Percentiles rank a stretch among this genome's conserved stretches.
These are phyloP conservation scores for Mus spicilegus DNA, from an alignment of 2,113 vertebrate species.

Conservation along the genomic window DNA sequence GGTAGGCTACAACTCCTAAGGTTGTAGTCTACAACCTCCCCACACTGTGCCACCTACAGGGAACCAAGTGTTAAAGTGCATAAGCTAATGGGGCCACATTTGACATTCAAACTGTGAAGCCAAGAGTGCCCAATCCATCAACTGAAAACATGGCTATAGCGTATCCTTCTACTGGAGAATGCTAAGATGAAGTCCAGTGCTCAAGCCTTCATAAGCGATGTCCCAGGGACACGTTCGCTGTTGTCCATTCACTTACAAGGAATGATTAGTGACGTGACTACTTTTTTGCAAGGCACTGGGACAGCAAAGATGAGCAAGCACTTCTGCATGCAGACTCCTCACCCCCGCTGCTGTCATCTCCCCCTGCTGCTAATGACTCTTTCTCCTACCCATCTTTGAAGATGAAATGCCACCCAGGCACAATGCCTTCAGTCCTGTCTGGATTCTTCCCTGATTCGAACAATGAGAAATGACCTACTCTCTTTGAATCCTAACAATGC, in stretches of 20 bases:
- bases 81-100: neutral
- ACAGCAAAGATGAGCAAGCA: neutral
- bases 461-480: conserved; percentile 20
- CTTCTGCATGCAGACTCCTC: neutral
- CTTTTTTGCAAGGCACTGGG: neutral
- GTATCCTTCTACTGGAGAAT: neutral
- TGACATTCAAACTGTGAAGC: neutral
- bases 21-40: neutral
- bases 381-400: neutral
- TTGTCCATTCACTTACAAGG: neutral
- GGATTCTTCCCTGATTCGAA: neutral
- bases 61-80: neutral
- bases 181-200: neutral
- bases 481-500: neutral
- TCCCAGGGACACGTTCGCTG: neutral
- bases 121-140: neutral
- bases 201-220: neutral
- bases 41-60: neutral
- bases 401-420: neutral
- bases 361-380: neutral
- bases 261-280: neutral
- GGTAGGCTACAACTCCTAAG: neutral
- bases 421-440: neutral
- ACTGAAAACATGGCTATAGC: neutral
- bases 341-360: neutral